phyloP scores from a whole-genome alignment of 2,888 invertebrate species.

The Monoplex corrugatus region DNA sequence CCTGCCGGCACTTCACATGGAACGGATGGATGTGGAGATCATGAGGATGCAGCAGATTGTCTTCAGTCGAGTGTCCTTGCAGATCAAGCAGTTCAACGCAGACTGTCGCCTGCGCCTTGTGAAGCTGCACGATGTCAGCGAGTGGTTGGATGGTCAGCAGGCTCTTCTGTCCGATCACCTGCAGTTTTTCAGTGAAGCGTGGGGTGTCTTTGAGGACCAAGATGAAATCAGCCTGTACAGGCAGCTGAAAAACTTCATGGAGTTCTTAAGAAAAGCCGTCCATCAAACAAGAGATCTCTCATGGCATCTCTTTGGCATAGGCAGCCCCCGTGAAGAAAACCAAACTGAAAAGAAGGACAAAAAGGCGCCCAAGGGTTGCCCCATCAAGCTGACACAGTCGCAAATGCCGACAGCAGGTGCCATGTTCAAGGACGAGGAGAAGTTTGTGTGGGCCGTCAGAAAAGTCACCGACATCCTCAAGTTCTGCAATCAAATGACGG shows the following conservation, averaged over 20 bases:
- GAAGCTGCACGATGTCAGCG: neutral
- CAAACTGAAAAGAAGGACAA: neutral
- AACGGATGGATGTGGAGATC: neutral
- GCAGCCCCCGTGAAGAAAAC: neutral
- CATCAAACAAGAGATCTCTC: conserved; percentile 13
- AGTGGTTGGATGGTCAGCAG: neutral
- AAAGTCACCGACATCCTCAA: conserved; percentile 10
- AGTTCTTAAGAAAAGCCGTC: neutral
- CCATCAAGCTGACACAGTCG: neutral
- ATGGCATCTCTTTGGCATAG: neutral
- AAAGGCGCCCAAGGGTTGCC: neutral
- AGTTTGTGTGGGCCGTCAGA: neutral
- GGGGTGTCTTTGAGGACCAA: neutral
- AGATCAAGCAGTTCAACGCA: neutral
- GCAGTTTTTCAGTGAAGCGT: neutral
- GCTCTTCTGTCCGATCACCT: neutral
- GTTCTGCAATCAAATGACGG: conserved; percentile 14
- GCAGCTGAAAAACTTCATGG: neutral
- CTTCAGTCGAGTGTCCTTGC: neutral
- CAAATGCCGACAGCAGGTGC: neutral
- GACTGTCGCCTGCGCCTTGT: neutral
- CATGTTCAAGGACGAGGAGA: neutral
- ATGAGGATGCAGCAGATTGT: neutral
- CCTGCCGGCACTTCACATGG: neutral
- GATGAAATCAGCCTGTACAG: neutral